A percentile compares a stretch with the other conserved stretches of the same genome.
These are phyloP conservation scores for Bombus pyrosoma DNA, from an alignment of 1,140 invertebrate species.

Conservation along the genomic window DNA sequence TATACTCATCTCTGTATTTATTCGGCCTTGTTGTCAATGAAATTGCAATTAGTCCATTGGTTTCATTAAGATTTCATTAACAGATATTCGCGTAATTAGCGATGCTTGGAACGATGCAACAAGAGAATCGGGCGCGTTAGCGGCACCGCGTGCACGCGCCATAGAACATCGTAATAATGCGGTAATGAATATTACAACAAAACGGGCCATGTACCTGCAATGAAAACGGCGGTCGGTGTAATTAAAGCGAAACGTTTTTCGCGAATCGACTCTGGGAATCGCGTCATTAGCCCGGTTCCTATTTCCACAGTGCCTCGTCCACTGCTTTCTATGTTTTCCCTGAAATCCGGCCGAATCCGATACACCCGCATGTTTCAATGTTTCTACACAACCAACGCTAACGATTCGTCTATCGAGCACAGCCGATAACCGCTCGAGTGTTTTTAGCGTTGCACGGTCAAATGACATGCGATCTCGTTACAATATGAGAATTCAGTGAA, in stretches of 20 bases:
- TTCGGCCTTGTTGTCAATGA: neutral
- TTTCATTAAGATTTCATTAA: slow-evolving; percentile 35
- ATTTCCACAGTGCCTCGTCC: neutral
- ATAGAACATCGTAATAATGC: neutral
- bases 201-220: neutral
- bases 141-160: too few species aligned
- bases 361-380: neutral
- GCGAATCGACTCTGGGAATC: neutral
- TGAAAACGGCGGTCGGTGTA: neutral
- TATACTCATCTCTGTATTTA: neutral
- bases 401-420: neutral
- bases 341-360: neutral
- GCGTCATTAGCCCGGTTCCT: neutral
- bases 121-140: neutral
- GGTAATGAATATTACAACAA: slow-evolving; percentile 29
- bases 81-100: slow-evolving; percentile 16
- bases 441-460: slow-evolving; percentile 37
- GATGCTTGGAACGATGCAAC: neutral
- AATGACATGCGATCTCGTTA: slow-evolving; percentile 31
- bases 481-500: neutral
- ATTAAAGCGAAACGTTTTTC: slow-evolving; percentile 27
- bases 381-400: neutral
- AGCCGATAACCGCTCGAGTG: neutral
- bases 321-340: neutral
- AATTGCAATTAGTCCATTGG: neutral